These are phyloP conservation scores for Lagopus muta DNA, from an alignment of 2,113 vertebrate genomes.

Conservation along the genomic window DNA sequence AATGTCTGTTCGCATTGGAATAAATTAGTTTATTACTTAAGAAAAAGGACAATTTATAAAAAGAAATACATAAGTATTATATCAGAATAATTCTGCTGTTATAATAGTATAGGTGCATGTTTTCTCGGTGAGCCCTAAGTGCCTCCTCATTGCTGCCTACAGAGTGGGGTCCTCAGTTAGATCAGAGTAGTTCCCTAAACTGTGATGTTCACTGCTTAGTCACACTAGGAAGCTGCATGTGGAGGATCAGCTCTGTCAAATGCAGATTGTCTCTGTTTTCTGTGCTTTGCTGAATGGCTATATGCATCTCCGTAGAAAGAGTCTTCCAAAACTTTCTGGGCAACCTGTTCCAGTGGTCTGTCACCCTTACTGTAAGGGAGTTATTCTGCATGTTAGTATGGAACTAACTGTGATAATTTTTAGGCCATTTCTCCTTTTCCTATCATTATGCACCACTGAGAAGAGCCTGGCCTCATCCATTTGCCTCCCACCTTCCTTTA, in stretches of 20 bases:
- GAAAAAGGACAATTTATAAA: background rate
- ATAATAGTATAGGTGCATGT: rapidly evolving
- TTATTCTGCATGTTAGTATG: too few relatives aligned
- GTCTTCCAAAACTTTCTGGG: too few relatives aligned
- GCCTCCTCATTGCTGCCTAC: rapidly evolving
- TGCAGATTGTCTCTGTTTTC: background rate
- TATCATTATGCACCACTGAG: too few relatives aligned
- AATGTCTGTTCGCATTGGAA: background rate
- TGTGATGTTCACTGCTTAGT: background rate
- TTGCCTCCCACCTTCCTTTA: too few relatives aligned
- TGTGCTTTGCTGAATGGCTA: background rate
- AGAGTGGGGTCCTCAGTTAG: background rate
- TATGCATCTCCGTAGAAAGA: too few relatives aligned
- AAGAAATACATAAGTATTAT: rapidly evolving
- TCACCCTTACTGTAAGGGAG: too few relatives aligned
- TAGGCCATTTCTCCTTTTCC: too few relatives aligned
- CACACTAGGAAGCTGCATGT: background rate
- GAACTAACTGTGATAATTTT: too few relatives aligned
- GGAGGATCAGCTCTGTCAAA: background rate
- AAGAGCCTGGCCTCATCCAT: too few relatives aligned
- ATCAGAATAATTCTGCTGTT: background rate
- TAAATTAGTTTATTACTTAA: background rate
- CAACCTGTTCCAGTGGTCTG: too few relatives aligned
- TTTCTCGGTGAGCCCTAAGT: background rate
- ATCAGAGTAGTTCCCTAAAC: background rate